phyloP scores from a whole-genome alignment of 2,113 vertebrate species.

The Stomatorhinus ivindoensis region DNA sequence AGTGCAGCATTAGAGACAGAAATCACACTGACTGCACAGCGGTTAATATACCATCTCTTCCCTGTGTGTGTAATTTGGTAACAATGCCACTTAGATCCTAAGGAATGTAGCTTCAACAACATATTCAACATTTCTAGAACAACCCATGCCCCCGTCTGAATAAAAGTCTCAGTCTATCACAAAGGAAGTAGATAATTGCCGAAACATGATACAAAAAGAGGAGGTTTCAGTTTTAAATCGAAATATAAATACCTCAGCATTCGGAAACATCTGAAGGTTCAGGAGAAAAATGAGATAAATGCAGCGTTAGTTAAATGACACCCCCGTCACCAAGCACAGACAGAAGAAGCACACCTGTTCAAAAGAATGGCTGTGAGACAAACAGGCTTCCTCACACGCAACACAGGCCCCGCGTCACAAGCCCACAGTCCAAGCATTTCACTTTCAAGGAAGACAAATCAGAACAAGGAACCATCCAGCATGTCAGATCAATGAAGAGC shows the following conservation, averaged over 20 bases:
- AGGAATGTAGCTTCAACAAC: neutral
- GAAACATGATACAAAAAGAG: slow-evolving; percentile 27
- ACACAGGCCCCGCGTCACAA: slow-evolving; percentile 30
- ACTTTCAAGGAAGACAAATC: slow-evolving; percentile 6
- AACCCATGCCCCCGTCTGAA: neutral
- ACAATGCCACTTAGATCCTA: neutral
- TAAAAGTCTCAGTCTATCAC: slow-evolving; percentile 11
- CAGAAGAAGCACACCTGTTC: slow-evolving; percentile 49
- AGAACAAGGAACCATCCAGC: neutral
- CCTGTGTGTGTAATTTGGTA: neutral
- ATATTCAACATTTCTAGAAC: neutral
- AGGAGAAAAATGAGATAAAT: slow-evolving; percentile 57
- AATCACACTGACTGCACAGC: neutral
- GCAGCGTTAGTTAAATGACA: slow-evolving; percentile 61
- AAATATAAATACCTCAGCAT: slow-evolving; percentile 72
- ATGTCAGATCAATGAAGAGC: too few relatives aligned
- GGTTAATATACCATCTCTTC: neutral
- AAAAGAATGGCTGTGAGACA: slow-evolving; percentile 42
- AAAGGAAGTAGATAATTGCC: slow-evolving; percentile 45
- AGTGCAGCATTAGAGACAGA: neutral
- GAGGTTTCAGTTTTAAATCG: slow-evolving; percentile 32
- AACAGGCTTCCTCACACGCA: slow-evolving; percentile 48
- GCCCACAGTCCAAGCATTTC: neutral
- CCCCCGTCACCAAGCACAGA: slow-evolving; percentile 56
- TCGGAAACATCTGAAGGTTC: slow-evolving; percentile 76